Percentiles rank a stretch among this genome's conserved stretches.
These are phyloP conservation scores for Orestias chungarensis DNA, from an alignment of 2,797 vertebrate genomes.

Conservation along the genomic window DNA sequence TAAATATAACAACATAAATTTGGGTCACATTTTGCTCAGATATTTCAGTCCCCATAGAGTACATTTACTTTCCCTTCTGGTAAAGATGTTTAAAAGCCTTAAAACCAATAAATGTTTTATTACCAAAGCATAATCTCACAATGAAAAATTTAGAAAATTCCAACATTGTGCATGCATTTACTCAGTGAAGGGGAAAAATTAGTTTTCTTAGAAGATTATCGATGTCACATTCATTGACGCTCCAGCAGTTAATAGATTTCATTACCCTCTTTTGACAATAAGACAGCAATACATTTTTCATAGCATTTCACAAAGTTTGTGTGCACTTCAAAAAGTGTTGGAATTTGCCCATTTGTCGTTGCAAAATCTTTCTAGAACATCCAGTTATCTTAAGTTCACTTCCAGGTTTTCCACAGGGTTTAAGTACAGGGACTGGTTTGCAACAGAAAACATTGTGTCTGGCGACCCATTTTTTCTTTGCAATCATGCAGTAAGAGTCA, in stretches of 20 bases:
- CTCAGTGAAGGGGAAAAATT: background rate
- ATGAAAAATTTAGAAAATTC: background rate
- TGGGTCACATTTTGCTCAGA: background rate
- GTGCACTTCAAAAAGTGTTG: background rate
- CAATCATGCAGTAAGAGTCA: background rate
- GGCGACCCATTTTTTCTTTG: background rate
- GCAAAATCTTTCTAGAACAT: background rate
- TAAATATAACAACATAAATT: background rate
- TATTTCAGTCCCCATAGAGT: background rate
- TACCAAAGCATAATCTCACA: background rate
- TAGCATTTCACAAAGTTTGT: background rate
- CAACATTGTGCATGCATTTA: background rate
- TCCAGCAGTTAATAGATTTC: background rate
- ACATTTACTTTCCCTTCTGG: background rate
- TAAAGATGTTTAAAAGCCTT: background rate
- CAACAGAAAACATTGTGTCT: background rate
- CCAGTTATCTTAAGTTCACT: background rate
- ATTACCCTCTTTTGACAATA: background rate
- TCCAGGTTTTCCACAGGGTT: background rate
- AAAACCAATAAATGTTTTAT: background rate
- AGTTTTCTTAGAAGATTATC: background rate
- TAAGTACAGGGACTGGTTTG: background rate
- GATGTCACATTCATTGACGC: background rate
- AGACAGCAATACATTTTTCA: background rate
- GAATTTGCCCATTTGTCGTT: background rate